phyloP scores from a whole-genome alignment of 2,113 vertebrate species.

The Entelurus aequoreus region DNA sequence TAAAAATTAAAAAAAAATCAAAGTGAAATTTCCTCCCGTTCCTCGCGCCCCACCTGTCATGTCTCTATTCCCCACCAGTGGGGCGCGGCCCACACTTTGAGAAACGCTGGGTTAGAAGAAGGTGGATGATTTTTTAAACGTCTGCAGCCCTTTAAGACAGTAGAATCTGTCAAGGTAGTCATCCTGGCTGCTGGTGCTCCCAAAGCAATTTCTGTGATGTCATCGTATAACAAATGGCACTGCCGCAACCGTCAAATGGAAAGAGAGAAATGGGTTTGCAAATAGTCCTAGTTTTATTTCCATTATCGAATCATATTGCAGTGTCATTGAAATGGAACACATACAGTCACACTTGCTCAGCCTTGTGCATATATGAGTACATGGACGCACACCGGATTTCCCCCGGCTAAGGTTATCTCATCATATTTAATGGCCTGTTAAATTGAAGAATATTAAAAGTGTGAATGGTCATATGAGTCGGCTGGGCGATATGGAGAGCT shows the following conservation, averaged over 20 bases:
- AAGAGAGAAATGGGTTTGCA: conserved; percentile 57
- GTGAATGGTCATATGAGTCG: conserved; percentile 7
- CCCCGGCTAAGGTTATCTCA: conserved; percentile 45
- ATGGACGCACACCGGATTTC: conserved; percentile 18
- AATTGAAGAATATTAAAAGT: conserved; percentile 61
- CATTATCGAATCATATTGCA: conserved; percentile 61
- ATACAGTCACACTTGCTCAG: conserved; percentile 26
- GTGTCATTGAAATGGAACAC: conserved; percentile 57
- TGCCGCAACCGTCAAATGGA: conserved; percentile 45
- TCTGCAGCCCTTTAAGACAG: conserved; percentile 29
- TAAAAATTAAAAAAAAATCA: no score
- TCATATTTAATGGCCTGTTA: conserved; percentile 62
- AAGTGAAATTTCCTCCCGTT: no score
- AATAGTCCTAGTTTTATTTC: conserved; percentile 61
- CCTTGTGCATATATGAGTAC: conserved; percentile 13
- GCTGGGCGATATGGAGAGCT: conserved; percentile 29
- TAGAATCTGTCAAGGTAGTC: conserved; percentile 56
- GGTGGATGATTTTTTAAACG: conserved; percentile 30
- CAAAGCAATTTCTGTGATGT: conserved; percentile 58
- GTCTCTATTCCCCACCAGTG: no score
- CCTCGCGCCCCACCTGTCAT: no score
- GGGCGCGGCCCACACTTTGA: no score
- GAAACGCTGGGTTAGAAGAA: conserved; percentile 14
- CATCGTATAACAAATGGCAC: conserved; percentile 54
- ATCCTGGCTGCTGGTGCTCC: conserved; percentile 48